A percentile compares a stretch with the other conserved stretches of the same genome.
These are phyloP conservation scores for Mormyrus iriodes DNA, from an alignment of 2,113 vertebrate genomes.

Conservation along the genomic window DNA sequence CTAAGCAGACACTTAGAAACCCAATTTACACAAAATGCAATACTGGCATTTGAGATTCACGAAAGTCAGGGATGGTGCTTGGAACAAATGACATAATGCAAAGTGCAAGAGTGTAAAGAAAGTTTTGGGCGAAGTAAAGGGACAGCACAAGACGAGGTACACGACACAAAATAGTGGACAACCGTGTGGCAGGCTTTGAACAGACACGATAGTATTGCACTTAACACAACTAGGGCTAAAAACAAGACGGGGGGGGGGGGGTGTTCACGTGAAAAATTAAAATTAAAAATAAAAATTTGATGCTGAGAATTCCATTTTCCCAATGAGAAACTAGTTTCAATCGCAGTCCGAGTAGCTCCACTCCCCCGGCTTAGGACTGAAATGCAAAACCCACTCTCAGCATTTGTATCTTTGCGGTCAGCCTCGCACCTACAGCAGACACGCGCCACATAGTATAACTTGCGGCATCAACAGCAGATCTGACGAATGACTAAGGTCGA, in stretches of 20 bases:
- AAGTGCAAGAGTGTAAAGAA: not conserved
- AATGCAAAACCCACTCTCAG: not conserved
- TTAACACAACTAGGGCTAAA: not conserved
- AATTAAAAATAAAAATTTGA: too few relatives aligned
- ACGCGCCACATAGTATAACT: not conserved
- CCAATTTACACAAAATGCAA: not conserved
- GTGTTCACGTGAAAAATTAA: too few relatives aligned
- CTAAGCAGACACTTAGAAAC: not conserved
- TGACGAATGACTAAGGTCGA: not conserved
- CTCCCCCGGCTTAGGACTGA: not conserved
- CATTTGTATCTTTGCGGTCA: not conserved
- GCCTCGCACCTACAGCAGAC: not conserved
- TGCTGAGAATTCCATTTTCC: not conserved
- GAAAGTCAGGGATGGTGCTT: not conserved
- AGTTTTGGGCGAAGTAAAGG: not conserved
- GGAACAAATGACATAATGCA: not conserved
- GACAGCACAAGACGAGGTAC: not conserved
- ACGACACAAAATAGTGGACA: not conserved
- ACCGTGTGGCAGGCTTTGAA: not conserved
- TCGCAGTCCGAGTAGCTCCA: not conserved
- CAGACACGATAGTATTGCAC: not conserved
- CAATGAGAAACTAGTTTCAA: not conserved
- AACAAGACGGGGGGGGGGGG: not conserved
- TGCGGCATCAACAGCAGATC: not conserved
- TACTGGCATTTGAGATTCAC: not conserved